Base-by-base conservation (phyloP, 2,797 vertebrate species). In the Gymnocypris eckloni region DNA sequence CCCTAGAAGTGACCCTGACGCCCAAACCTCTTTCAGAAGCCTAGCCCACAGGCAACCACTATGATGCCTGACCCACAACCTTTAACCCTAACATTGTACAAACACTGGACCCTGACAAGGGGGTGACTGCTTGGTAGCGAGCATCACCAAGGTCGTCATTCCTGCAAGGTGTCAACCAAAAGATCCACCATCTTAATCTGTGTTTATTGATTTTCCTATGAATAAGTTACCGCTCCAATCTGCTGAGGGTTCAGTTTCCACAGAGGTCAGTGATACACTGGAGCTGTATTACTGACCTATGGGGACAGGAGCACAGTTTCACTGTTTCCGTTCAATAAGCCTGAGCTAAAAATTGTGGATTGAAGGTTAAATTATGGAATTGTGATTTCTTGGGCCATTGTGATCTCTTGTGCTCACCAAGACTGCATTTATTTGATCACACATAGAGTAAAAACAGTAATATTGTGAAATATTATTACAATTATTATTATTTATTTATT, bases 1-100 rank as follows among this genome's bases (percentile, higher is more conserved):
- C 41, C 64, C 76, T 22, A 88, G 73, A 82, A 72, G 59, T 64
- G 54, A 87, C 82, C 86, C 75, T 61, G 81, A 86, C 64, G 64
- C 69, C 86, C 50, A 16, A 28, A 25, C 43, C 80, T 87, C 82
- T 82, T 75, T 85, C 70, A 78, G 37, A 81, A 83, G 75, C 43
- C 71, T 61, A 43, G 28, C 54, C 81, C 77, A 83, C 82, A 80
- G 86, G 85, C 81, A 76, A 90, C 86, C 87, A 87, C 86, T 89
- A 45, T 86, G 85, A 84, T 75, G 45, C 59, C 86, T 80, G 88
- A 90, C 81, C 88, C 89, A 91, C 86, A 80, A 89, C 33, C 82
- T 79, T 64, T 92, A 89, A 93, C 90, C 92, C 92, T 89, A 81
- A 79, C 86, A 85, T 89, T 92, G 87, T 90, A 88, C 70, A 86